A percentile compares a stretch with the other conserved stretches of the same genome.
Conservation (phyloP, 2,797 vertebrate species). For the Halcyon smyrnensis region DNA sequence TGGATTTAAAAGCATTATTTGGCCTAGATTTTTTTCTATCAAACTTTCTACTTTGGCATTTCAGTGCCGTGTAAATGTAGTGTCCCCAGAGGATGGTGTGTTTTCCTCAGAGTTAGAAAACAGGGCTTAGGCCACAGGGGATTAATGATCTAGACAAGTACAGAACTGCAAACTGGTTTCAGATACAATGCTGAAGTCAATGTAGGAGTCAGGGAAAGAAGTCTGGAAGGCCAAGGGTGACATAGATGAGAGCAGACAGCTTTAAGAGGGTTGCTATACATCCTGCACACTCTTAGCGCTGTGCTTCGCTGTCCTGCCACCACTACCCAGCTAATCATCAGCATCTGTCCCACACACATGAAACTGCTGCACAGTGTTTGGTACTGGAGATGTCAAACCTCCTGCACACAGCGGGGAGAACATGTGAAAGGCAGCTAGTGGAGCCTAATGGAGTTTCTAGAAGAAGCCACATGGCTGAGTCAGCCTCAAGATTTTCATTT, state of each 20-base stretch:
- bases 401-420: neutral
- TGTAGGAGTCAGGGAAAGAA: neutral
- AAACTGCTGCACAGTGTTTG: fast-evolving
- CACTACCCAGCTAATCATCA: fast-evolving
- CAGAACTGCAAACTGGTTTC: neutral
- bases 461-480: neutral
- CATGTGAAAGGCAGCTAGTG: neutral
- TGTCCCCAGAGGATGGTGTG: neutral
- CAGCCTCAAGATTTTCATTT: neutral
- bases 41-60: neutral
- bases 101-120: neutral
- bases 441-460: neutral
- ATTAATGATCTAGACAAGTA: neutral
- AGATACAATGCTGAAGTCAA: neutral
- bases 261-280: neutral
- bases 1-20: neutral
- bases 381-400: neutral
- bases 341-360: neutral
- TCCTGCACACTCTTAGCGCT: fast-evolving
- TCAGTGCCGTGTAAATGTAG: neutral
- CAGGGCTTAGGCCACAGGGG: neutral
- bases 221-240: fast-evolving
- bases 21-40: neutral
- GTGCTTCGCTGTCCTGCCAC: neutral
- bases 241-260: neutral